A percentile compares a stretch with the other conserved stretches of the same genome.
These are phyloP conservation scores for Pristis pectinata DNA, from an alignment of 2,797 vertebrate genomes.

Conservation along the genomic window DNA sequence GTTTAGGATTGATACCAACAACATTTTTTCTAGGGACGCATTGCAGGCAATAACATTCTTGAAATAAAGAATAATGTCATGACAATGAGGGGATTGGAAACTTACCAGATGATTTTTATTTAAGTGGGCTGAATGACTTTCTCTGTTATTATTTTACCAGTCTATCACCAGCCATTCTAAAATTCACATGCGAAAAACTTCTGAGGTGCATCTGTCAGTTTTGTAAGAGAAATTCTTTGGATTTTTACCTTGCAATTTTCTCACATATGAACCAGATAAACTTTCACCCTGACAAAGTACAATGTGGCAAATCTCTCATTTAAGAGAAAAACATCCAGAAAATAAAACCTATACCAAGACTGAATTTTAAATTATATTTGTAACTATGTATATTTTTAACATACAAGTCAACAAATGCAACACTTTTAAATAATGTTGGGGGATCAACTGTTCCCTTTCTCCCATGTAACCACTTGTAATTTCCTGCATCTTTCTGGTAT, in stretches of 20 bases:
- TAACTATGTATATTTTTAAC: background rate
- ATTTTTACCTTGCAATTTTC: background rate
- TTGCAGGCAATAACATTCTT: too few species aligned
- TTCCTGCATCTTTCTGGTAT: background rate
- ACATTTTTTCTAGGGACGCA: too few species aligned
- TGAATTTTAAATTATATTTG: background rate
- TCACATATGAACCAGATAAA: background rate
- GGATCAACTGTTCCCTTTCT: background rate
- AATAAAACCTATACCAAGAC: background rate
- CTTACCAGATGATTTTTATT: too few species aligned
- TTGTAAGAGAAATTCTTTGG: background rate
- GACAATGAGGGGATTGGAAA: too few species aligned
- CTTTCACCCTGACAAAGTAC: background rate
- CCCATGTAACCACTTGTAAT: background rate
- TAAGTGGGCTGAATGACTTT: too few species aligned
- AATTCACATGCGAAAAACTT: too few species aligned
- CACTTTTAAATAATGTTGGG: background rate
- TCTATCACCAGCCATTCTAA: too few species aligned
- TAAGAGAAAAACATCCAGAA: background rate
- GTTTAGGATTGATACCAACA: too few species aligned
- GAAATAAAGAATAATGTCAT: too few species aligned
- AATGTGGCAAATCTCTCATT: background rate
- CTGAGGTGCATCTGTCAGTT: too few species aligned
- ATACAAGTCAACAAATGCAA: background rate
- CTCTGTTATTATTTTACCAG: too few species aligned